Evolutionary conservation across 2,113 vertebrate species (phyloP), one percentile per base, ranked within the genome.

Genomic region (Hippocampus mohnikei): DNA sequence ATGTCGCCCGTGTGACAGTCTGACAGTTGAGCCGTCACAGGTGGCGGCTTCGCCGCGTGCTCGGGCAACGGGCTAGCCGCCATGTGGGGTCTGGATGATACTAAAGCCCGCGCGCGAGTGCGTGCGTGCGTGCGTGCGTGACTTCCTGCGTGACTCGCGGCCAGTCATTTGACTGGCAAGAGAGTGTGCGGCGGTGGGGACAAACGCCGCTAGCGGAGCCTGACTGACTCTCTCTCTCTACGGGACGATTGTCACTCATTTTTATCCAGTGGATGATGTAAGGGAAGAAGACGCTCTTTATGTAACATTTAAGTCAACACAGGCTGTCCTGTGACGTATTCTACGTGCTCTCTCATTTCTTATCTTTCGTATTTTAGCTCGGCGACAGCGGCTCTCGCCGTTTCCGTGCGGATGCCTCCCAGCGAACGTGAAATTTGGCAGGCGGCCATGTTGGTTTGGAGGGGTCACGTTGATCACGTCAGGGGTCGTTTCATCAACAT

Each of bases 191-290:
- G 81, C 76, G 67, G 73, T 75, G 80, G 79, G 74, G 63, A 82
- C 72, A 84, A 86, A 78, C 23, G 84, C 84, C 79, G 25, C 80
- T 63, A 86, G 87, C 74, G 77, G 70, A 81, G 53, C 21, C 5
- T 76, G 84, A 90, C 66, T 84, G 78, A 75, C 88, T 75, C 65
- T 77, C 71, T 66, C 29, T 7, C 33, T 66, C 29, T 7, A 5
- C 79, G 42, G 83, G 82, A 88, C 84, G 84, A 69, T 53, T 78
- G 86, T 85, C 85, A 85, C 74, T 68, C 77, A 71, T 67, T 20
- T 76, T 78, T 76, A 80, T 75, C 52, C 50, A 66, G 72, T 87
- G 33, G 91, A 85, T 88, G 89, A 85, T 71, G 81, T 82, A 90
- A 88, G 67, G 37, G 44, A 60, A 60, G 9, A 62, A n/a, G 33